Conservation (phyloP, 2,797 vertebrate genomes). For the Enoplosus armatus region DNA sequence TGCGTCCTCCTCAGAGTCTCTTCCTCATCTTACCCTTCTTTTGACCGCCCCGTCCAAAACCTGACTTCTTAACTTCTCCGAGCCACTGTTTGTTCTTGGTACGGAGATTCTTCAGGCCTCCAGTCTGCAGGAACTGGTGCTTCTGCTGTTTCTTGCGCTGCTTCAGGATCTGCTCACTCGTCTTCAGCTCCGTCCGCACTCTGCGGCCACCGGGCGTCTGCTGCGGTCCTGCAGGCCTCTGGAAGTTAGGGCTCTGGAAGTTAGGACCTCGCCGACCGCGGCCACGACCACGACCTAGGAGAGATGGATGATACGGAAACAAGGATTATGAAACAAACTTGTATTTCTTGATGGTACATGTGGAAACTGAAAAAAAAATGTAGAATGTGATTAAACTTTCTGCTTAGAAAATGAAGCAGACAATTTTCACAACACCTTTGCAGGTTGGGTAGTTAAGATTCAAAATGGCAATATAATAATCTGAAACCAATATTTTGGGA, state of each 20-base stretch:
- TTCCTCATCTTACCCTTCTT: slow-evolving; percentile 92
- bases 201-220: slow-evolving; percentile 51
- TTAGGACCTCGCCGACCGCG: slow-evolving; percentile 41
- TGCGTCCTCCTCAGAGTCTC: slow-evolving; percentile 43
- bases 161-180: slow-evolving; percentile 93
- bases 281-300: slow-evolving; percentile 67
- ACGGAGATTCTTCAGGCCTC: slow-evolving; percentile 89
- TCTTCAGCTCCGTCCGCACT: slow-evolving; percentile 90
- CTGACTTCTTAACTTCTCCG: slow-evolving; percentile 88
- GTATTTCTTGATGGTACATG: neutral
- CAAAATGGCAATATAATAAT: neutral
- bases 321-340: neutral
- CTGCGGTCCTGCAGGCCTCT: slow-evolving; percentile 6
- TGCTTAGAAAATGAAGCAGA: neutral
- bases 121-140: slow-evolving; percentile 92
- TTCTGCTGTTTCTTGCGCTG: slow-evolving; percentile 88
- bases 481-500: no score
- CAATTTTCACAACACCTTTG: neutral
- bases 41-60: slow-evolving; percentile 86
- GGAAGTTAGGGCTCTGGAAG: slow-evolving; percentile 44
- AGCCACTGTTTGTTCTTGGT: slow-evolving; percentile 82
- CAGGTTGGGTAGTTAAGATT: neutral
- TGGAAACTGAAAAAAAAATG: neutral
- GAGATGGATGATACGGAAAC: neutral
- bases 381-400: neutral